A percentile compares a stretch with the other conserved stretches of the same genome.
These are phyloP conservation scores for Arctocebus calabarensis DNA, from an alignment of 2,797 vertebrate species.

Conservation along the genomic window DNA sequence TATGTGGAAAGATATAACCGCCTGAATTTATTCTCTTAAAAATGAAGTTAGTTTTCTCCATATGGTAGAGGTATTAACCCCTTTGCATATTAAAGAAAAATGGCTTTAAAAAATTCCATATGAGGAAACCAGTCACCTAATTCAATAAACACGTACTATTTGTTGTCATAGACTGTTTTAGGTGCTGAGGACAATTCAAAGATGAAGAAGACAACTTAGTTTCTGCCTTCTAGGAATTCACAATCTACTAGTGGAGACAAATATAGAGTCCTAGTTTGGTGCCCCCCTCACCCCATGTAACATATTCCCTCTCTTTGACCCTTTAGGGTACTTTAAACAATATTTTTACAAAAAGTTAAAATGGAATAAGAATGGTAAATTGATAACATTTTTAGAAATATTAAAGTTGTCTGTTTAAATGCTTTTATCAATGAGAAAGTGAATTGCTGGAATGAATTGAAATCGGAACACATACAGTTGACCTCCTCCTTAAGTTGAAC, in stretches of 20 bases:
- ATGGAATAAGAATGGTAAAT: constrained; percentile 40
- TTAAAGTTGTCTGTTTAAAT: constrained; percentile 44
- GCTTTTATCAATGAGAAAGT: constrained; percentile 40
- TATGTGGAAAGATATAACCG: constrained; percentile 20
- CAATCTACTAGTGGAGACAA: constrained; percentile 33
- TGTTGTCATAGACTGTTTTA: constrained; percentile 40
- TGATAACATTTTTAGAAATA: constrained; percentile 52
- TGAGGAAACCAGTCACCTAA: neutral
- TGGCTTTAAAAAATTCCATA: neutral
- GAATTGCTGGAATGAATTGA: constrained; percentile 40
- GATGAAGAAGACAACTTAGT: constrained; percentile 21
- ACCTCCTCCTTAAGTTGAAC: no score
- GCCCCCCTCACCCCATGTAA: neutral
- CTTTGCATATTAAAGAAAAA: neutral
- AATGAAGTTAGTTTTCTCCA: neutral
- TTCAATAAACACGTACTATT: constrained; percentile 6
- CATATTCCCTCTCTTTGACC: constrained; percentile 16
- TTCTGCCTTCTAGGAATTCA: constrained; percentile 19
- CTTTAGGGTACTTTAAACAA: constrained; percentile 57
- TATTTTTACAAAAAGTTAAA: constrained; percentile 62
- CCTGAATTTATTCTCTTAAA: constrained; percentile 57
- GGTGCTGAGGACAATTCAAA: constrained; percentile 54
- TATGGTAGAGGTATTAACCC: neutral
- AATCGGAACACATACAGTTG: constrained; percentile 25
- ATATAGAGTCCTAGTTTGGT: constrained; percentile 45